Evolutionary conservation across 2,888 invertebrate genomes (phyloP).

Genomic region (Silvanus unidentatus): DNA sequence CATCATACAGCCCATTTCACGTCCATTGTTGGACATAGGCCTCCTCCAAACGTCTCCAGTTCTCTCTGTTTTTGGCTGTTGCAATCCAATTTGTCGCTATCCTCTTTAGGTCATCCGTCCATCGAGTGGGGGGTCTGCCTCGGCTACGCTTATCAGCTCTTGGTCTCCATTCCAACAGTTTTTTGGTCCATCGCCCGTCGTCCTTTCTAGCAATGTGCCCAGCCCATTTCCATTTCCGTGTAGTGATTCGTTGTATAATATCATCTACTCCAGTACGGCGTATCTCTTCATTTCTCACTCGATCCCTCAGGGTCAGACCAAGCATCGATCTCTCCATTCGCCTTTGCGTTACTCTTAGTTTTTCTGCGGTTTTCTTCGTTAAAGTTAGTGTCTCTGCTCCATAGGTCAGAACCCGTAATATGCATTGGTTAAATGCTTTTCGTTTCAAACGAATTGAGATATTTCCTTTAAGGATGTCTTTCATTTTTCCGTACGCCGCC

Average conservation of each 20-base stretch:
- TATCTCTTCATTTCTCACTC: background rate
- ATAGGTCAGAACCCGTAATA: slow-evolving; percentile 4
- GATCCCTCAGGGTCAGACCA: slow-evolving; percentile 4
- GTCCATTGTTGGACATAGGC: slow-evolving; percentile 11
- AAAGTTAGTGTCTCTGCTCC: slow-evolving; percentile 8
- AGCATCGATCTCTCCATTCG: slow-evolving; percentile 8
- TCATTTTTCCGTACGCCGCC: slow-evolving; percentile 7
- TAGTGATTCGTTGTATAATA: background rate
- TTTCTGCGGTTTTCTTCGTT: slow-evolving; percentile 1
- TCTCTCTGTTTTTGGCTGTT: background rate
- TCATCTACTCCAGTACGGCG: background rate
- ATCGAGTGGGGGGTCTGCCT: slow-evolving; percentile 10
- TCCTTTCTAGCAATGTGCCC: slow-evolving; percentile 8
- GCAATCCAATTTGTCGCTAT: slow-evolving; percentile 4
- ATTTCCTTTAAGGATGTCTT: slow-evolving; percentile 6
- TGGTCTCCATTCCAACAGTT: slow-evolving; percentile 9
- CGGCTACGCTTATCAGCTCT: slow-evolving; percentile 7
- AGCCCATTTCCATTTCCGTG: slow-evolving; percentile 5
- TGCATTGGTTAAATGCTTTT: slow-evolving; percentile 3
- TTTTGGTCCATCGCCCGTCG: slow-evolving; percentile 5
- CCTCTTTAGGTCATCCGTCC: slow-evolving; percentile 8
- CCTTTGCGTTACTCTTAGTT: slow-evolving; percentile 6
- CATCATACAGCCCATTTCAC: slow-evolving; percentile 5
- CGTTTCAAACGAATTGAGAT: slow-evolving; percentile 6
- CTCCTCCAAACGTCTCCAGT: slow-evolving; percentile 5